phyloP scores from a whole-genome alignment of 2,797 vertebrate species.

The Pygocentrus nattereri region DNA sequence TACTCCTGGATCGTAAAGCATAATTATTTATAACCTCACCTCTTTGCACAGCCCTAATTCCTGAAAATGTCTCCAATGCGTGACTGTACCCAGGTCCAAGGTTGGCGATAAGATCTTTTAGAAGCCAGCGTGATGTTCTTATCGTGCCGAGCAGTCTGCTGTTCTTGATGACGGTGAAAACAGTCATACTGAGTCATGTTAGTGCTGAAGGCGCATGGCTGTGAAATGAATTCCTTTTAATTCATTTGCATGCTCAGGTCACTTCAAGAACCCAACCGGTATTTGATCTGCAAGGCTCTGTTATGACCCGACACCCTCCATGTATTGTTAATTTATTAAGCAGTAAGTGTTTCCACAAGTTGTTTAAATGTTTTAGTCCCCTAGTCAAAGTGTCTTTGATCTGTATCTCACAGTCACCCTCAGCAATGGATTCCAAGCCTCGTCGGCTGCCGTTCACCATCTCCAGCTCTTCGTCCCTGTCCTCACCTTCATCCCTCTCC shows the following conservation, averaged over 20 bases:
- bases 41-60: not conserved
- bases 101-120: constrained; percentile 25
- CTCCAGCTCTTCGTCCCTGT: constrained; percentile 80
- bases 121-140: constrained; percentile 6
- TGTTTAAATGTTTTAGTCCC: not conserved
- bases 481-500: constrained; percentile 65
- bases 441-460: constrained; percentile 90
- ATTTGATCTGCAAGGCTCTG: not conserved
- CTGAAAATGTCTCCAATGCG: constrained; percentile 64
- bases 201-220: not conserved
- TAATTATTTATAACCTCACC: not conserved
- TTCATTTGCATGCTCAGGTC: not conserved
- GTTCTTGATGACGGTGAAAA: constrained; percentile 12
- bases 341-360: not conserved
- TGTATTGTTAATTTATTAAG: not conserved
- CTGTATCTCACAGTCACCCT: constrained; percentile 54
- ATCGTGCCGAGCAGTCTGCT: not conserved
- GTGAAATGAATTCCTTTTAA: constrained; percentile 5
- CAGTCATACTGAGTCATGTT: constrained; percentile 6
- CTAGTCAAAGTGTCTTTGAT: not conserved
- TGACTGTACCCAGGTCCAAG: constrained; percentile 60
- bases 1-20: not conserved
- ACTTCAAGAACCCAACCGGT: not conserved
- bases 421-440: constrained; percentile 94
- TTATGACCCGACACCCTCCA: not conserved